Percentiles rank a stretch among this genome's conserved stretches.
These are phyloP conservation scores for Solea solea DNA, from an alignment of 2,113 vertebrate species.

Conservation along the genomic window DNA sequence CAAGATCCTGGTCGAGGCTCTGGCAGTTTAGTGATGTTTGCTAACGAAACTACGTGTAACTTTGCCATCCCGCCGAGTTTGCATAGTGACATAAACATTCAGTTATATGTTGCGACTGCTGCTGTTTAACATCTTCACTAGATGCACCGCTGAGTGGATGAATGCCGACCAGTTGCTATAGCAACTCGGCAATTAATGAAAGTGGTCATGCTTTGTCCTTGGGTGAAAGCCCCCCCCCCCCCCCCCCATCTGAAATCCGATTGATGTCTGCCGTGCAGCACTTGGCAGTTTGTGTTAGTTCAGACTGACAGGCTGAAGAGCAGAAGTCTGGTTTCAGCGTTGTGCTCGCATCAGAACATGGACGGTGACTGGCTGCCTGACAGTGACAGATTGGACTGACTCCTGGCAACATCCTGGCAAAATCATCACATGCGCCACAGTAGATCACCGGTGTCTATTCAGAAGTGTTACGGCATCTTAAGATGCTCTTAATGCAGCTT, in stretches of 20 bases:
- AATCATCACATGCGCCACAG: conserved; percentile 1
- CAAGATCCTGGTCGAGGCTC: conserved; percentile 63
- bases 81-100: background rate
- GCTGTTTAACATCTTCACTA: conserved; percentile 28
- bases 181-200: conserved; percentile 67
- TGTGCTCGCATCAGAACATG: background rate
- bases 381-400: conserved; percentile 9
- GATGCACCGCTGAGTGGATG: conserved; percentile 46
- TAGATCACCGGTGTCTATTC: conserved; percentile 13
- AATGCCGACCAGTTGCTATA: conserved; percentile 68
- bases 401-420: conserved; percentile 25
- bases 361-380: conserved; percentile 34
- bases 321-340: conserved; percentile 25
- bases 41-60: conserved; percentile 42
- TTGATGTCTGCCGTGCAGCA: conserved; percentile 34
- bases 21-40: conserved; percentile 57
- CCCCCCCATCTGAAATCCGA: conserved; percentile 52
- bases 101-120: conserved; percentile 1
- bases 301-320: conserved; percentile 19
- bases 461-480: background rate
- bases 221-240: conserved; percentile 52
- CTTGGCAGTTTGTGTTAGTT: background rate
- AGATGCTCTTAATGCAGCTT: background rate
- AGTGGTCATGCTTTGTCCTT: conserved; percentile 61
- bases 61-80: background rate